A percentile compares a stretch with the other conserved stretches of the same genome.
These are phyloP conservation scores for Anoplophora glabripennis DNA, from an alignment of 1,140 invertebrate species.

Conservation along the genomic window DNA sequence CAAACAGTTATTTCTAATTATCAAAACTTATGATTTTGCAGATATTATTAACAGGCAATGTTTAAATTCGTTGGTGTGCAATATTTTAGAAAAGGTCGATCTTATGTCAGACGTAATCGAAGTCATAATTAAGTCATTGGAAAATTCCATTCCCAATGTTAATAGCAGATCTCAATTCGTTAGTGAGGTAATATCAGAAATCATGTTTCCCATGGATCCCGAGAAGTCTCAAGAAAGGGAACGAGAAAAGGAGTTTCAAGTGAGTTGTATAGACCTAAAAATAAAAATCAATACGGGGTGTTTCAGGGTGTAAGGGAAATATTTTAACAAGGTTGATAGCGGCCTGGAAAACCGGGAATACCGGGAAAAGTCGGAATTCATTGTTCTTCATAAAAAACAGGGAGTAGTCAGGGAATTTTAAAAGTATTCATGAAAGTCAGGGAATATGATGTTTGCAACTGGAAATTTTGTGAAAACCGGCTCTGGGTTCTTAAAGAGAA, in stretches of 20 bases:
- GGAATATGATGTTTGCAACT: no score
- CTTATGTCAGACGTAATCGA: conserved; percentile 18
- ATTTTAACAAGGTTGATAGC: no score
- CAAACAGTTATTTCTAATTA: conserved; percentile 24
- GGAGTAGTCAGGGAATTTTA: no score
- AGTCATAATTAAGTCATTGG: conserved; percentile 18
- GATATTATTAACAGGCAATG: conserved; percentile 15
- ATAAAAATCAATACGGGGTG: conserved; percentile 1
- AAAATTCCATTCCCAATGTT: conserved; percentile 10
- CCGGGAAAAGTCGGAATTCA: no score
- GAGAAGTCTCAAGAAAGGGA: conserved; percentile 2
- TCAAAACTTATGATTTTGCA: conserved; percentile 15
- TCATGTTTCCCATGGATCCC: conserved; percentile 15
- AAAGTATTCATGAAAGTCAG: no score
- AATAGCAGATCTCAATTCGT: conserved; percentile 12
- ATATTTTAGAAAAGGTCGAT: conserved; percentile 19
- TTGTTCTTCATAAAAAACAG: no score
- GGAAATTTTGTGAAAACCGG: no score
- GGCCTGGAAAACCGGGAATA: no score
- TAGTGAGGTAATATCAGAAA: conserved; percentile 26
- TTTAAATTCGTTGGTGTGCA: conserved; percentile 8
- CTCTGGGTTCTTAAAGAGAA: no score
- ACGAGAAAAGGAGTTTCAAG: conserved; percentile 12
- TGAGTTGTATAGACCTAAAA: background rate
- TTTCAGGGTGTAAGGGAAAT: no score